Conservation (phyloP, 2,888 invertebrate species). For the Phoenoteleia sp. region DNA sequence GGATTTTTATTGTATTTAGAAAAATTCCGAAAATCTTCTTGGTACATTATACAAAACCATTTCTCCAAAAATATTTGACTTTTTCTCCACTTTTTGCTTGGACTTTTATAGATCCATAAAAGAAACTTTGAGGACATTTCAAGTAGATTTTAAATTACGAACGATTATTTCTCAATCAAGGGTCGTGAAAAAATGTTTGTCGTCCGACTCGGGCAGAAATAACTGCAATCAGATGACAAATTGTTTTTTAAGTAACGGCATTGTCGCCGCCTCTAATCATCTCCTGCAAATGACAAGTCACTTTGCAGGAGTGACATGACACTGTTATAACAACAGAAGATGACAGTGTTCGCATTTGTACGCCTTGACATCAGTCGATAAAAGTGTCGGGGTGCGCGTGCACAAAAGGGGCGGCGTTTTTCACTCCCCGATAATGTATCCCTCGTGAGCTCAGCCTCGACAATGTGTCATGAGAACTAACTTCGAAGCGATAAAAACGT, state of each 20-base stretch:
- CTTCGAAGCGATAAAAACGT: constrained; percentile 51
- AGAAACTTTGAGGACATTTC: no score
- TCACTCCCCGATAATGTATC: constrained; percentile 63
- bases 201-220: no score
- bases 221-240: constrained; percentile 23
- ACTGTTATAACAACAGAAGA: constrained; percentile 24
- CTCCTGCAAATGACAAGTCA: constrained; percentile 63
- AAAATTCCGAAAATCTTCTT: no score
- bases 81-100: no score
- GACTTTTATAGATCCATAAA: no score
- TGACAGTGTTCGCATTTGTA: constrained; percentile 30
- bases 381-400: constrained; percentile 55
- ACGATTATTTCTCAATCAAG: no score
- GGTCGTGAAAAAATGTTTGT: not conserved
- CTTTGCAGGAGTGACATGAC: constrained; percentile 36
- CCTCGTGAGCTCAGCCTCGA: constrained; percentile 43
- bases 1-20: no score
- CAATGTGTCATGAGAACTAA: constrained; percentile 54
- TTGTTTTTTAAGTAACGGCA: constrained; percentile 28
- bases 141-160: no score
- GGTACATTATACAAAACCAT: no score
- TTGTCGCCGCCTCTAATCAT: constrained; percentile 45
- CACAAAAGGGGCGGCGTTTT: constrained; percentile 66
- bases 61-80: no score
- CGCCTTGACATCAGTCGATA: constrained; percentile 47